phyloP scores from a whole-genome alignment of 2,113 vertebrate species.

The Actenoides lindsayi region DNA sequence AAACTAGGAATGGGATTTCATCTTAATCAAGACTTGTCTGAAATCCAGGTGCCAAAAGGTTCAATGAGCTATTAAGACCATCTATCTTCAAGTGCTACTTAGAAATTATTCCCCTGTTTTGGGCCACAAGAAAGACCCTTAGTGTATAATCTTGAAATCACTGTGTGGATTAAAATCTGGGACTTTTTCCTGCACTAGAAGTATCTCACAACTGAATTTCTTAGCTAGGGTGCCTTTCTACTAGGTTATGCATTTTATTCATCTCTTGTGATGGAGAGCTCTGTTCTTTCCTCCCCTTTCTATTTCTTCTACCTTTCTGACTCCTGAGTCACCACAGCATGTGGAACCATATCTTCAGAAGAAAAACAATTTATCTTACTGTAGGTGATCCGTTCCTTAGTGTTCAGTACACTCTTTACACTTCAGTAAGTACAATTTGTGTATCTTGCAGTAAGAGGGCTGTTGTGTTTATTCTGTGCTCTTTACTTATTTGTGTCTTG shows the following conservation, averaged over 20 bases:
- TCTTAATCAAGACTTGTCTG: background rate
- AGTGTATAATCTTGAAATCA: background rate
- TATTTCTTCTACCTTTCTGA: background rate
- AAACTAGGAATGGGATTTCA: background rate
- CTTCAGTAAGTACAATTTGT: background rate
- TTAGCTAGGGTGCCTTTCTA: background rate
- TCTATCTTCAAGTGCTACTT: background rate
- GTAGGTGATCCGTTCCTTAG: background rate
- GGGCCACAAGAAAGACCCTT: background rate
- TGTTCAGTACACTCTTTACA: background rate
- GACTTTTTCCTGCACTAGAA: background rate
- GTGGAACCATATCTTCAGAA: background rate
- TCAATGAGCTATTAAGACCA: background rate
- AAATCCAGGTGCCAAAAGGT: background rate
- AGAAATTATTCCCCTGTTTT: background rate
- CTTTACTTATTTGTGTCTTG: slow-evolving; percentile 18
- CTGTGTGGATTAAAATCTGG: background rate
- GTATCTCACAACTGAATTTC: background rate
- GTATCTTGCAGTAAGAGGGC: background rate
- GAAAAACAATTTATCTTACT: background rate
- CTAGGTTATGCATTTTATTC: background rate
- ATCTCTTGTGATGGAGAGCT: background rate
- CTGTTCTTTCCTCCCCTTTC: background rate
- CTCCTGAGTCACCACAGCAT: background rate
- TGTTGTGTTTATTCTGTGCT: slow-evolving; percentile 25